These are phyloP conservation scores for Dromius quadrimaculatus DNA, from an alignment of 2,888 invertebrate species.

Conservation along the genomic window DNA sequence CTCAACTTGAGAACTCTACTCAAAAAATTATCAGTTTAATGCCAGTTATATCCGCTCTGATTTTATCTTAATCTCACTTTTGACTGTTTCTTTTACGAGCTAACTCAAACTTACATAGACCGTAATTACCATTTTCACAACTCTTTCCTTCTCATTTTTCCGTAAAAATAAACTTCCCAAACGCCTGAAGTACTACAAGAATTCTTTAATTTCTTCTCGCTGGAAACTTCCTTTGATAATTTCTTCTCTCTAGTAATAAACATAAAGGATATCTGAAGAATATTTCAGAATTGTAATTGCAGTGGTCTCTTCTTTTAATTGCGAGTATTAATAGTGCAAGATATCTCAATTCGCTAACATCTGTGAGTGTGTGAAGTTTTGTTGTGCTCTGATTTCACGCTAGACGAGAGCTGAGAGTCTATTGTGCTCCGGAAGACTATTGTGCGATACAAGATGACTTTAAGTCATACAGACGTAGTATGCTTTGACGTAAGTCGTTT, in stretches of 20 bases:
- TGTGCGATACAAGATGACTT: slow-evolving; percentile 45
- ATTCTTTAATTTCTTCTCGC: slow-evolving; percentile 3
- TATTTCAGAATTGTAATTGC: slow-evolving; percentile 11
- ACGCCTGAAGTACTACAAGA: background rate
- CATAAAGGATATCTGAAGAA: background rate
- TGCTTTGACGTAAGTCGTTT: slow-evolving; percentile 35
- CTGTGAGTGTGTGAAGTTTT: slow-evolving; percentile 27
- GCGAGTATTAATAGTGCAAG: background rate
- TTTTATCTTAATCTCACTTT: slow-evolving; percentile 27
- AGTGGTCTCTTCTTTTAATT: slow-evolving; percentile 3
- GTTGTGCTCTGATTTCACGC: slow-evolving; percentile 43
- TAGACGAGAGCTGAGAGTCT: slow-evolving; percentile 26
- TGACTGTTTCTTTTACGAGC: slow-evolving; percentile 2
- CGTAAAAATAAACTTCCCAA: slow-evolving; percentile 1
- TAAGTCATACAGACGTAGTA: slow-evolving; percentile 35
- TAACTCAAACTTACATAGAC: background rate
- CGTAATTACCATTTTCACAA: slow-evolving; percentile 1
- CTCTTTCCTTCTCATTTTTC: background rate
- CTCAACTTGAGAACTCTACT: slow-evolving; percentile 13
- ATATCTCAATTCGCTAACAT: slow-evolving; percentile 19
- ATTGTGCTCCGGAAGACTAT: slow-evolving; percentile 41
- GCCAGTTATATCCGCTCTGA: slow-evolving; percentile 14
- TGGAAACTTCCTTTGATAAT: background rate
- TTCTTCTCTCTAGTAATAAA: background rate
- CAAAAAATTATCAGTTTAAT: slow-evolving; percentile 24